Evolutionary conservation across 2,113 vertebrate species (phyloP).

Genomic region (Datnioides undecimradiatus): DNA sequence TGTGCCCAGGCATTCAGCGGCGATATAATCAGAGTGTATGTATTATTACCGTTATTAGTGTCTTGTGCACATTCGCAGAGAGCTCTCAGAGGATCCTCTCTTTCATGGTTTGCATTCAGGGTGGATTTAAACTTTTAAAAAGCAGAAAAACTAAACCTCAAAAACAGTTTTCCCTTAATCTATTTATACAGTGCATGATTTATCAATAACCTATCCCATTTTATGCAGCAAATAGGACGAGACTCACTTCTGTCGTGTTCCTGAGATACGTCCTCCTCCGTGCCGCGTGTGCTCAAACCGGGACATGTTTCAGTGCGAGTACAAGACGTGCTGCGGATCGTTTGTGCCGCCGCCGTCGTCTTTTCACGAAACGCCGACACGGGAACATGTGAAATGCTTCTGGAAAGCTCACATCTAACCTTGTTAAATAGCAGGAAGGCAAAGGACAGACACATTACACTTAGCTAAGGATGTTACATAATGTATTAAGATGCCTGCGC

Average conservation of each 20-base stretch:
- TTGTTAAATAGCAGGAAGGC: conserved; percentile 5
- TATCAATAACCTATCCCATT: conserved; percentile 15
- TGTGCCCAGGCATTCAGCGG: not conserved
- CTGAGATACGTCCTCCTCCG: conserved; percentile 49
- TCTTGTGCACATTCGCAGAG: conserved; percentile 7
- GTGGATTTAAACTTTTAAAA: conserved; percentile 57
- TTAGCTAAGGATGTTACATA: conserved; percentile 23
- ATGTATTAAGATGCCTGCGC: conserved; percentile 37
- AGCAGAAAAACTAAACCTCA: conserved; percentile 29
- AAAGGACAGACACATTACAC: conserved; percentile 15
- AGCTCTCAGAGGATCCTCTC: conserved; percentile 11
- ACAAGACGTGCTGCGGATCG: conserved; percentile 27
- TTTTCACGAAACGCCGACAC: conserved; percentile 41
- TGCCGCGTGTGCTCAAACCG: conserved; percentile 33
- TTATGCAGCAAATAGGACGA: conserved; percentile 2
- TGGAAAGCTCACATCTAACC: conserved; percentile 35
- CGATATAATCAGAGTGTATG: conserved; percentile 20
- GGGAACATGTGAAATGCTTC: conserved; percentile 18
- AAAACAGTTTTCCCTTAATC: conserved; percentile 18
- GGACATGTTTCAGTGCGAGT: not conserved
- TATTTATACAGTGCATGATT: not conserved
- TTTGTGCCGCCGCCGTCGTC: conserved; percentile 5
- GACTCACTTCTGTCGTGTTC: conserved; percentile 23
- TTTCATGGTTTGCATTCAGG: conserved; percentile 13
- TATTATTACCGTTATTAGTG: too few relatives aligned